A percentile compares a stretch with the other conserved stretches of the same genome.
Conservation (phyloP, 2,113 vertebrate species). For the Anhinga rufa region DNA sequence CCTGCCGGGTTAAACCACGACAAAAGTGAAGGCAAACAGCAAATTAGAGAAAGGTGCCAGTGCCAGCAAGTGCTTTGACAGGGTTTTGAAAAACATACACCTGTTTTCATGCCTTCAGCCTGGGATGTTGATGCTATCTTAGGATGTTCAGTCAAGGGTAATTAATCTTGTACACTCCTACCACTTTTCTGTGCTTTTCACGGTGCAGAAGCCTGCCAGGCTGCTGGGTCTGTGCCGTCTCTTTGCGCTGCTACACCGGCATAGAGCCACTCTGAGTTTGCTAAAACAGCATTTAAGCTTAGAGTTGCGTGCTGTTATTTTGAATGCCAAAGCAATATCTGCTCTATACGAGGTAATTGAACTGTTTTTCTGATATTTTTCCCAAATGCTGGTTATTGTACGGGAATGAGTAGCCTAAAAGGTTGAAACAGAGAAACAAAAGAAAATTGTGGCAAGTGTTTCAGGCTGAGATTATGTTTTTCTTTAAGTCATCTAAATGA, state of each 20-base stretch:
- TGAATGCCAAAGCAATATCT: not conserved
- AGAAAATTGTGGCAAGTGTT: not conserved
- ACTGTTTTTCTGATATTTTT: not conserved
- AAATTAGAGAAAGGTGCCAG: not conserved
- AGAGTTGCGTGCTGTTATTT: not conserved
- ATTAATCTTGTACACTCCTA: not conserved
- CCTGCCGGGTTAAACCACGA: no score
- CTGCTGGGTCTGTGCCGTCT: not conserved
- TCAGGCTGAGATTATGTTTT: not conserved
- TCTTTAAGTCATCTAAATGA: not conserved
- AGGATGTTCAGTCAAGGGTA: not conserved
- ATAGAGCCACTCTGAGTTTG: not conserved
- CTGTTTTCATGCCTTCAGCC: not conserved
- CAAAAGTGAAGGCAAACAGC: not conserved
- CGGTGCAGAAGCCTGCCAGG: accelerated
- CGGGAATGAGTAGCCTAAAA: not conserved
- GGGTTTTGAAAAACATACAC: not conserved
- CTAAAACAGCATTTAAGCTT: not conserved
- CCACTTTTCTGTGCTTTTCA: not conserved
- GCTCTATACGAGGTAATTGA: not conserved
- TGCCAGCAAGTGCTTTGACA: not conserved
- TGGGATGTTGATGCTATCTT: not conserved
- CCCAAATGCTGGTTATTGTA: not conserved
- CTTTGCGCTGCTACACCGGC: accelerated
- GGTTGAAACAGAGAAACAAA: not conserved